These are phyloP conservation scores for Acromyrmex heyeri DNA, from an alignment of 1,140 invertebrate species.

Conservation along the genomic window DNA sequence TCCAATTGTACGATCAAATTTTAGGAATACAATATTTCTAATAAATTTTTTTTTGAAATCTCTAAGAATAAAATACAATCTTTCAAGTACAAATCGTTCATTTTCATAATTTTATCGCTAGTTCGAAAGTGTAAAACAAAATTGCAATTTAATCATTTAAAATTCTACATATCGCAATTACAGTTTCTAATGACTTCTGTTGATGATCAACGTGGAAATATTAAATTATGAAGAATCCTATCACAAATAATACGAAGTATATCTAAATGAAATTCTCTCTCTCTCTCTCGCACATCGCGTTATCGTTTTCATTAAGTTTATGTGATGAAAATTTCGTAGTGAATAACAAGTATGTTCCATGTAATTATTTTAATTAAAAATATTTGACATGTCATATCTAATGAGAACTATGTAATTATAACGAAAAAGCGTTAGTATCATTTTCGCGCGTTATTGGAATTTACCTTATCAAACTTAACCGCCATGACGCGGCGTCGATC, in stretches of 20 bases:
- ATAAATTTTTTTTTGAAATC: not conserved
- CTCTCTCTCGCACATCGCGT: not conserved
- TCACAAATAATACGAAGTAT: not conserved
- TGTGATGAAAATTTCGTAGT: too few relatives aligned
- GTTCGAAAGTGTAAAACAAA: not conserved
- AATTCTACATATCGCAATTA: not conserved
- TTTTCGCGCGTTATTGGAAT: not conserved
- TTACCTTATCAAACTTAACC: not conserved
- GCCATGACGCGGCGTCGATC: not conserved
- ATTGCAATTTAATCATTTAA: not conserved
- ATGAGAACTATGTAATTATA: too few relatives aligned
- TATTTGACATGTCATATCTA: too few relatives aligned
- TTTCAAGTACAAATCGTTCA: not conserved
- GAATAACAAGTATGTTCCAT: too few relatives aligned
- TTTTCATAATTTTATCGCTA: not conserved
- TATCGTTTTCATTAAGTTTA: too few relatives aligned
- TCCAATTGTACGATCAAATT: not conserved
- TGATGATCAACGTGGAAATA: not conserved
- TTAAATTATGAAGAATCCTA: not conserved
- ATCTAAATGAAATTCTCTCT: not conserved
- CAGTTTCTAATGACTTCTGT: not conserved
- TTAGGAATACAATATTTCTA: not conserved
- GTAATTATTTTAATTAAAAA: too few relatives aligned
- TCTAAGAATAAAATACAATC: not conserved
- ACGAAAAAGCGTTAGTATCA: not conserved